phyloP scores from a whole-genome alignment of 2,888 invertebrate genomes.

The Acronicta alni region DNA sequence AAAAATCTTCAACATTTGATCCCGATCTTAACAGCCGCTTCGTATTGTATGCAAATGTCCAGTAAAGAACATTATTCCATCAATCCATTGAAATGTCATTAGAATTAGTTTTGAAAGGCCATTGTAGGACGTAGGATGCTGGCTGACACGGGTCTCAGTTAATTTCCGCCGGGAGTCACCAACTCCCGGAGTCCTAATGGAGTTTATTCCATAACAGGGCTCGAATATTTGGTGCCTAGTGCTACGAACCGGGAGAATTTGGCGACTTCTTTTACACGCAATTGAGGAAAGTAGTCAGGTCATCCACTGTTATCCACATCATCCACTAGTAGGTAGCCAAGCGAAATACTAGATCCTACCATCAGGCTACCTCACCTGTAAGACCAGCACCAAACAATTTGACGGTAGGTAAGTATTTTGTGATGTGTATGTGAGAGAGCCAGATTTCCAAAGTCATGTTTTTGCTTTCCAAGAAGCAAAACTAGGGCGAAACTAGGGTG shows the following conservation, averaged over 20 bases:
- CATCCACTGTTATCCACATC: too few species aligned
- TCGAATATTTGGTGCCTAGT: conserved; percentile 38
- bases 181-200: conserved; percentile 66
- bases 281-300: too few species aligned
- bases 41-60: conserved; percentile 56
- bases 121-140: conserved; percentile 33
- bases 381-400: too few species aligned
- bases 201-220: conserved; percentile 68
- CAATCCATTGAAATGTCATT: conserved; percentile 50
- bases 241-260: background rate
- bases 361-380: too few species aligned
- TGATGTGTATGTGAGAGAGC: too few species aligned
- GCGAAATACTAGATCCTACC: too few species aligned
- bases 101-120: conserved; percentile 50
- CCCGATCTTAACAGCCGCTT: conserved; percentile 10
- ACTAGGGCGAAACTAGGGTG: too few species aligned
- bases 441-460: too few species aligned
- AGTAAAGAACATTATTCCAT: conserved; percentile 29
- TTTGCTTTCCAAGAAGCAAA: too few species aligned
- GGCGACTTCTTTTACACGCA: conserved; percentile 5
- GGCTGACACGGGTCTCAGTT: conserved; percentile 74
- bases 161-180: conserved; percentile 74
- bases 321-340: too few species aligned
- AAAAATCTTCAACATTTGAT: conserved; percentile 22
- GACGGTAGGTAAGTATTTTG: too few species aligned